Evolutionary conservation across 2,797 vertebrate species (phyloP).

Genomic region (Zenarchopterus dispar): DNA sequence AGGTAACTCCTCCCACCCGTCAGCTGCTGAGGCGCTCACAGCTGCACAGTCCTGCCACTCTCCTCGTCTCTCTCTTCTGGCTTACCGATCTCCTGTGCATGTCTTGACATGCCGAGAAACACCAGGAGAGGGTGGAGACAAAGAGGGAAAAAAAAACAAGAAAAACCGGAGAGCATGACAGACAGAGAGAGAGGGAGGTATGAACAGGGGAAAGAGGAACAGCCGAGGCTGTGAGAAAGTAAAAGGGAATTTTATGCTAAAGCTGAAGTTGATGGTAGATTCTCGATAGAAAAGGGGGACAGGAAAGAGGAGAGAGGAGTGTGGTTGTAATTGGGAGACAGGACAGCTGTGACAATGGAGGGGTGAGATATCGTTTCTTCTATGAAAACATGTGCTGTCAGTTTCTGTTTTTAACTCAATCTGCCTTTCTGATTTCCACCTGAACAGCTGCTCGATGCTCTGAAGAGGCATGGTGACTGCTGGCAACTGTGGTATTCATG

Average conservation of each 20-base stretch:
- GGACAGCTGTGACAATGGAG: constrained; percentile 9
- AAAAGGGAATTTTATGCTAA: constrained; percentile 50
- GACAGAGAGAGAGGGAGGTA: constrained; percentile 36
- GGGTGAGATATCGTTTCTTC: constrained; percentile 46
- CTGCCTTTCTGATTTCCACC: constrained; percentile 44
- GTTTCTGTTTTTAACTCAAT: constrained; percentile 38
- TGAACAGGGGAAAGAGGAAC: constrained; percentile 29
- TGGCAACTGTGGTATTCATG: constrained; percentile 11
- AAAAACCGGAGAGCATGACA: constrained; percentile 66
- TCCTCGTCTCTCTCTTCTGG: constrained; percentile 6
- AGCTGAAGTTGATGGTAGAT: constrained; percentile 33
- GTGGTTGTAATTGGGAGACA: constrained; percentile 40
- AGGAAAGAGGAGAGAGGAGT: constrained; percentile 24
- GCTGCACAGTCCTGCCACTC: constrained; percentile 24
- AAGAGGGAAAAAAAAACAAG: constrained; percentile 75
- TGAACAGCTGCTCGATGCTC: constrained; percentile 24
- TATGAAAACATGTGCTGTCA: constrained; percentile 49
- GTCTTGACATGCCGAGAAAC: constrained; percentile 76
- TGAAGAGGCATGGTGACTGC: constrained; percentile 11
- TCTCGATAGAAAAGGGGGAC: constrained; percentile 29
- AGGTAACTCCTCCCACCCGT: constrained; percentile 64
- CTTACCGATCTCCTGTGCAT: constrained; percentile 54
- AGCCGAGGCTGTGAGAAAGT: constrained; percentile 58
- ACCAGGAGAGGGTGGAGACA: constrained; percentile 69
- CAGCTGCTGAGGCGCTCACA: constrained; percentile 32